Conservation (phyloP, 2,113 vertebrate genomes). For the Lophochroa leadbeateri region DNA sequence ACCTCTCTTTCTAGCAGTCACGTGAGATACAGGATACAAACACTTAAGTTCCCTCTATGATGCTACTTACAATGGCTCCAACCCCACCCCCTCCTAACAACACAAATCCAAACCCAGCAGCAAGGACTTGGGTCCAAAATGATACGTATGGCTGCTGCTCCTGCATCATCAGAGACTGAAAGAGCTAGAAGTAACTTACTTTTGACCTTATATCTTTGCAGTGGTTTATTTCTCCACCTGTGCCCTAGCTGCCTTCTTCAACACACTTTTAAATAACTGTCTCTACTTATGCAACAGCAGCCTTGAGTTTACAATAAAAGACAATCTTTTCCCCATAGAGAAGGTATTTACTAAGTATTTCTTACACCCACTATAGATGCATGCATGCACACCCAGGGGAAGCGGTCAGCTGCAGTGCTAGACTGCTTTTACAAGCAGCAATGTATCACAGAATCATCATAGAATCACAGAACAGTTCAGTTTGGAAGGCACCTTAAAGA, state of each 20-base stretch:
- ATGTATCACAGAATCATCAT: not conserved
- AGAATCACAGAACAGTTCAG: not conserved
- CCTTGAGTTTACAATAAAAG: not conserved
- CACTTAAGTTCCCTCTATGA: not conserved
- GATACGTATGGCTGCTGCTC: rapidly evolving
- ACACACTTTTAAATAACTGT: not conserved
- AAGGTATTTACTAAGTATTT: not conserved
- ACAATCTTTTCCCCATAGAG: not conserved
- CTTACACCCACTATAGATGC: not conserved
- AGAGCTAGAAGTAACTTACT: not conserved
- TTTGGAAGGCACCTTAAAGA: not conserved
- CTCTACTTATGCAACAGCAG: not conserved
- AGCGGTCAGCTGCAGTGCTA: not conserved
- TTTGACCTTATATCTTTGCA: not conserved
- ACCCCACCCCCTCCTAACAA: not conserved
- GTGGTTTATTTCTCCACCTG: not conserved
- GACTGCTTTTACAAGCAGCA: not conserved
- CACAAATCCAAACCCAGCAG: not conserved
- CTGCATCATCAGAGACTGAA: not conserved
- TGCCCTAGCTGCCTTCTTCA: not conserved
- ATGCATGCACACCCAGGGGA: rapidly evolving
- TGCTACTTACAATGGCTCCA: not conserved
- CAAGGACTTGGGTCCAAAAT: not conserved
- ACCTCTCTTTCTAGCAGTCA: not conserved
- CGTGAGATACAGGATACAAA: not conserved